Evolutionary conservation across 2,113 vertebrate species (phyloP), one percentile per base, ranked within the genome.

Genomic region (Paramisgurnus dabryanus): DNA sequence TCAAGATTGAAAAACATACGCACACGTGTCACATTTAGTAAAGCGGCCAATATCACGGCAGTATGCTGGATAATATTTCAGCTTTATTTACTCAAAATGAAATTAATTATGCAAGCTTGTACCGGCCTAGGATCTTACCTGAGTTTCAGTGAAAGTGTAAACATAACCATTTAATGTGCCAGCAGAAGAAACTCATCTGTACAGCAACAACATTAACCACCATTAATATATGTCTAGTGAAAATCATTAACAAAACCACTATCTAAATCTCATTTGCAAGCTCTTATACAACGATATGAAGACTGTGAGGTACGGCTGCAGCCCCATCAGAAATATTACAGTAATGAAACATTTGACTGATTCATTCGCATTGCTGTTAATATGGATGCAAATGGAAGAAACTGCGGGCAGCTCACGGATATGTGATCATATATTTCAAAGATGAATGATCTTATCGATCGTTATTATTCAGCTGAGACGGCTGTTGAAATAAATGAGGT

Each of bases 361-460:
- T 75, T 75, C 43, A 64, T 64, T 75, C 73, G 18, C 73, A 75
- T 75, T 75, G 27, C 17, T 63, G 39, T 43, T 75, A 75, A 75
- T 75, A 63, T 75, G 73, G 27, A 75, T 75, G 73, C 73, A 75
- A 75, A 75, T 75, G 68, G 84, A 50, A 76, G 58, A 71, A 65
- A 75, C 58, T 18, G 12, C 17, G 66, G 80, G 27, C 13, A 73
- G 83, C 73, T 79, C 61, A 17, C 7, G 55, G 84, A 84, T 80
- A 85, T 82, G 79, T 47, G 63, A 80, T 82, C 76, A 72, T 84
- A 83, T 85, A 89, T 90, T 88, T 85, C 81, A 83, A 18, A 61
- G 70, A 87, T 87, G 84, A 87, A 85, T 87, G 80, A 84, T 88
- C 86, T 82, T 61, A 83, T 83, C 78, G 78, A 87, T 86, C 85